Conservation (phyloP, 2,797 vertebrate genomes). For the Balearica regulorum region DNA sequence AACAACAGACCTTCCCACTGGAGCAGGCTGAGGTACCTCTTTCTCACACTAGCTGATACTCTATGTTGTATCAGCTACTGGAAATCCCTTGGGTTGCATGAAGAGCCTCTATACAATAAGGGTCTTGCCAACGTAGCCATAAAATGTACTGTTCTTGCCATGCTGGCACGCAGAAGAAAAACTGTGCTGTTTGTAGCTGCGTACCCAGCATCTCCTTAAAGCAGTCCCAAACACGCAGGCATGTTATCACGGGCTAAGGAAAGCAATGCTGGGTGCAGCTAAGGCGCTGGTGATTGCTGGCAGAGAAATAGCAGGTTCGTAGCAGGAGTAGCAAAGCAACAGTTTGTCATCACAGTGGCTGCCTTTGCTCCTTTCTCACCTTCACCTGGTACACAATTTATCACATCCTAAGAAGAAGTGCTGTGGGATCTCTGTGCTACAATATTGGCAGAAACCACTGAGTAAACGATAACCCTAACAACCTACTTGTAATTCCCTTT, state of each 20-base stretch:
- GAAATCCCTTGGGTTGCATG: not conserved
- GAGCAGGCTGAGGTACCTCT: not conserved
- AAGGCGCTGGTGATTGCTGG: not conserved
- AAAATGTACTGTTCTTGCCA: not conserved
- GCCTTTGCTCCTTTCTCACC: not conserved
- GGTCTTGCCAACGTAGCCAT: not conserved
- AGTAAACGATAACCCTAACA: conserved; percentile 38
- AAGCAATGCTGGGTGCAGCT: not conserved
- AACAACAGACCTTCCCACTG: not conserved
- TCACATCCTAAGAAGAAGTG: conserved; percentile 13
- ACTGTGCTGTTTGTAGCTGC: accelerated
- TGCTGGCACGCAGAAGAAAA: accelerated
- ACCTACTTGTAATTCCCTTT: conserved; percentile 16
- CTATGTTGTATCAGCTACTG: not conserved
- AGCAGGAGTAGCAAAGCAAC: not conserved
- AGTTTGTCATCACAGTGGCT: not conserved
- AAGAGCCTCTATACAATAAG: not conserved
- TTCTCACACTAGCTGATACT: not conserved
- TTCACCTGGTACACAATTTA: not conserved
- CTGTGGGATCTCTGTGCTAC: not conserved
- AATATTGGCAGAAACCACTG: not conserved
- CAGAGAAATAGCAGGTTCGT: not conserved
- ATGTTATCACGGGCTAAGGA: not conserved
- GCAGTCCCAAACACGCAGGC: accelerated
- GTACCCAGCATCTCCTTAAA: not conserved